A percentile compares a stretch with the other conserved stretches of the same genome.
Evolutionary conservation across 2,797 vertebrate genomes (phyloP).

Genomic region (Poeciliopsis paucimaculata): DNA sequence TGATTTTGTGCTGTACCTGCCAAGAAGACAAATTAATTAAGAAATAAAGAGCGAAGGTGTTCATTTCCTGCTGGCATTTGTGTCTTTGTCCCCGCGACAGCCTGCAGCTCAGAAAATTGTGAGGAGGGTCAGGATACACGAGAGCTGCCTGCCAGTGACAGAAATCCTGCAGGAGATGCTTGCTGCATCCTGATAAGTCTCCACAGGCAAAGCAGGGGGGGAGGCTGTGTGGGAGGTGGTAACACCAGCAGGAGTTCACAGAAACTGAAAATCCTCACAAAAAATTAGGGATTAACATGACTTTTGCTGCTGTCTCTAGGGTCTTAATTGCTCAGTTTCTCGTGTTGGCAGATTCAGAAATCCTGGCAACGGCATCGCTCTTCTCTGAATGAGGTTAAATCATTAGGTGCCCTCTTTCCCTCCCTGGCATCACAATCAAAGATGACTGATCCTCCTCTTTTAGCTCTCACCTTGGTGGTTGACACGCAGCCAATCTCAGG

Average conservation of each 20-base stretch:
- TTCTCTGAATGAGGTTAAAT: conserved; percentile 34
- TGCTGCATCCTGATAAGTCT: conserved; percentile 67
- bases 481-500: conserved; percentile 45
- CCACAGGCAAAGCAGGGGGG: conserved; percentile 27
- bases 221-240: conserved; percentile 23
- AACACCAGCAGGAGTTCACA: conserved; percentile 28
- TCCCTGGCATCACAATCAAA: conserved; percentile 37
- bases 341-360: conserved; percentile 6
- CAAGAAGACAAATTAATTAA: conserved; percentile 67
- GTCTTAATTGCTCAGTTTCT: conserved; percentile 18
- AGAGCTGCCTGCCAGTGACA: conserved; percentile 45
- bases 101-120: conserved; percentile 40
- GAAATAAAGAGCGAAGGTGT: conserved; percentile 64
- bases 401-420: conserved; percentile 29
- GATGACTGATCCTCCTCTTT: conserved; percentile 42
- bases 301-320: conserved; percentile 18
- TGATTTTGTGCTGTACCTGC: conserved; percentile 67
- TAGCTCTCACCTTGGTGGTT: conserved; percentile 56
- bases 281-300: conserved; percentile 34
- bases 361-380: conserved; percentile 6
- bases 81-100: conserved; percentile 49
- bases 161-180: conserved; percentile 50
- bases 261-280: conserved; percentile 33
- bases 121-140: conserved; percentile 46
- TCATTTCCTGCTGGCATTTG: conserved; percentile 64